Evolutionary conservation across 2,888 invertebrate species (phyloP), one percentile per base, ranked within the genome.

Genomic region (Amiota communis): DNA sequence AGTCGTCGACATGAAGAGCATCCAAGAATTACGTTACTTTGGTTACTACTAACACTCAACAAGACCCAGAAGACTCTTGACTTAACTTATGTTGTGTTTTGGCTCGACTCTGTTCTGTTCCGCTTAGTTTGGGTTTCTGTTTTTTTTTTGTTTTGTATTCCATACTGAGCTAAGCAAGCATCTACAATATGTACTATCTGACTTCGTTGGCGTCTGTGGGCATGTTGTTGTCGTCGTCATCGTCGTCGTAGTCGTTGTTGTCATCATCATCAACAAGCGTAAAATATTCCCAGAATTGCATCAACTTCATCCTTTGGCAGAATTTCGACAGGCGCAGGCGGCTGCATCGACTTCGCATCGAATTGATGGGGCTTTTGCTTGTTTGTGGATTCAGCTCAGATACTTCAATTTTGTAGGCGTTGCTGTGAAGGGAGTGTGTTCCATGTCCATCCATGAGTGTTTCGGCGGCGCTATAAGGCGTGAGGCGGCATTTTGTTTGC

Each of bases 281-380:
- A 77, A 80, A 82, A 79, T 81, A 83, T 85, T 85, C 86, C 76
- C 75, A 80, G 87, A 87, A 87, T 79, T 83, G 83, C 81, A 82
- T 78, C 81, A 81, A 83, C 79, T 82, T 82, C 76, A 77, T 72
- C 71, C 72, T 72, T 73, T 71, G 64, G 72, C 72, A 69, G 74
- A 47, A 77, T 75, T 73, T 68, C 56, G 77, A 75, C 36, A 67
- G 68, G 61, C 72, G 61, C 72, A 57, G 59, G 53, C 57, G 57
- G 57, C 57, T 12, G 72, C 68, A 76, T 59, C 73, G 48, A 56
- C 72, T 47, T 61, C 64, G 75, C 78, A 79, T 72, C 8, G 46
- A 12, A n/a, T 53, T 53, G 8, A 53, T 53, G 53, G n/a, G 0
- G 13, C 15, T 53, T 46, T 8, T 17, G 46, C 36, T 63, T 36